Base-by-base conservation (phyloP, 2,113 vertebrate genomes). In the Coptodon rendalli region DNA sequence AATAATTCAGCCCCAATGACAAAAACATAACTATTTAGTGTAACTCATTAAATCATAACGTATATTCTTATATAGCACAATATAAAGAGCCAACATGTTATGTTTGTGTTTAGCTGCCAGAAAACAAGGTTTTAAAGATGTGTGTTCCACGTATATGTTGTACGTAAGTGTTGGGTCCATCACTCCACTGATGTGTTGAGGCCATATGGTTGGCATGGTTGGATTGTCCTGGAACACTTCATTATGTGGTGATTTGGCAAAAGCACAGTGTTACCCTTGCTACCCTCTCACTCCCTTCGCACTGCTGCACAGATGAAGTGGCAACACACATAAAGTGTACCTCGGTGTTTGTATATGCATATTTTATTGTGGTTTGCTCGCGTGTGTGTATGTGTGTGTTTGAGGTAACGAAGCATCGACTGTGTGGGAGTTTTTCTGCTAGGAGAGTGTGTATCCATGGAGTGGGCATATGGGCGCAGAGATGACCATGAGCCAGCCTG, bases 231-330 rank as follows among this genome's bases (percentile, higher is more conserved):
- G 43, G 85, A 90, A 91, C 89, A 81, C 87, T 87, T 90, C 87
- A 90, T 91, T 94, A 93, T 90, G 88, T 90, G 93, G 84, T 82
- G 71, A 91, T 95, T 94, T 95, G 93, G 93, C 93, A 91, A 81
- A 52, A 34, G 53, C 34, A 68, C 81, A 40, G 71, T 56, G 84
- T 87, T 92, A 86, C 86, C 91, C 81, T 90, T n/a, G 63, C 84
- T 83, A 57, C 56, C 83, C 84, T 87, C 84, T 87, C 13, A 12
- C 87, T 89, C 86, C 87, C 73, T 80, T 63, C 84, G 85, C 87
- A 52, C 87, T 87, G 80, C 89, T 56, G 78, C 86, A 73, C 45
- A 79, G 83, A 91, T 87, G 81, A 85, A 89, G 89, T 84, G 81
- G 61, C 85, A 27, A 81, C 56, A 8, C 81, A 53, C 68, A 85